Conservation (phyloP, 2,888 invertebrate genomes). For the Limnephilus lunatus region DNA sequence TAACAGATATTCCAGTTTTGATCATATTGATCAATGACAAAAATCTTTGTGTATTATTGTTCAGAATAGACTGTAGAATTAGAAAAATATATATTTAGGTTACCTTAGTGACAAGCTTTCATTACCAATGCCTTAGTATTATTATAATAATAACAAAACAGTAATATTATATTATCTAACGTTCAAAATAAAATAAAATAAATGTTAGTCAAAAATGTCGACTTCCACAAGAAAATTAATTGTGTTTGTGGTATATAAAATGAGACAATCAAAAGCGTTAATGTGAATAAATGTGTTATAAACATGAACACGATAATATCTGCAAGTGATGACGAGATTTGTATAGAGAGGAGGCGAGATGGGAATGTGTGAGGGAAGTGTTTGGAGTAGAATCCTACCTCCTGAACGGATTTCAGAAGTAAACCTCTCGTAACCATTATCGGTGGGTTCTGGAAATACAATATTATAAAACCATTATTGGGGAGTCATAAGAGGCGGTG, state of each 20-base stretch:
- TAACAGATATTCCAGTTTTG: not conserved
- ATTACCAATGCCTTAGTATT: not conserved
- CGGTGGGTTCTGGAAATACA: not conserved
- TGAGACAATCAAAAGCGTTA: not conserved
- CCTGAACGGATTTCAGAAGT: conserved; percentile 46
- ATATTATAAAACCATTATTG: not conserved
- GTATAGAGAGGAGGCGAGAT: conserved; percentile 42
- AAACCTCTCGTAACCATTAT: conserved; percentile 20
- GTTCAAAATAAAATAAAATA: not conserved
- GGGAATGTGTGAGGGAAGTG: not conserved
- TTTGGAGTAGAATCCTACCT: conserved; percentile 25
- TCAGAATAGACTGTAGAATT: not conserved
- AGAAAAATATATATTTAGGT: not conserved
- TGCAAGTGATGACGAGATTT: not conserved
- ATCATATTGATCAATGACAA: not conserved
- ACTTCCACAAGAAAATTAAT: not conserved
- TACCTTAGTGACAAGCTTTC: not conserved
- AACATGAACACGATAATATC: not conserved
- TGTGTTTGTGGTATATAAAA: not conserved
- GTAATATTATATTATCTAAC: not conserved
- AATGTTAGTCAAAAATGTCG: not conserved
- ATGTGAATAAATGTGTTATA: not conserved
- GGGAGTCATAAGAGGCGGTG: not conserved
- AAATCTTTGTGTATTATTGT: not conserved
- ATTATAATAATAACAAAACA: not conserved